Base-by-base conservation (phyloP, 2,113 vertebrate genomes). In the Gasterosteus aculeatus region DNA sequence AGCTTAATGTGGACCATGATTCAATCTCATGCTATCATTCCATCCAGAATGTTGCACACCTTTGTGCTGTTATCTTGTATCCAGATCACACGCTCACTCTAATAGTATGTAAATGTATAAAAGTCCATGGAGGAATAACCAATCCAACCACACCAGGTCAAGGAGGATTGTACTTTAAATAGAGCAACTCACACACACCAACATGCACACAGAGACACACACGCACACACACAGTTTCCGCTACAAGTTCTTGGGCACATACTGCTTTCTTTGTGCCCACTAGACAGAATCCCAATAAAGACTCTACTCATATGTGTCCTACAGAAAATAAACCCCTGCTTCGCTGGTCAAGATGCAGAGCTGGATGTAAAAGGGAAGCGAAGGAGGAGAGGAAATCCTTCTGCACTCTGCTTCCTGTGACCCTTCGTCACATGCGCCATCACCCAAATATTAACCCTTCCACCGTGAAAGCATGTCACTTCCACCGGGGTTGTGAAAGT, bases 321-420 rank as follows among this genome's bases (percentile, higher is more conserved):
- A 69, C 59, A 80, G 69, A 78, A 80, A 77, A 69, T 88, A 62
- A 77, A 14, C 72, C 76, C 65, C 77, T 69, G 65, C 70, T 85
- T 85, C 75, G 49, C 18, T 81, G 74, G 60, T 35, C 0, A 41
- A 69, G 77, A 72, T 70, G 53, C 47, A 39, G 72, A 58, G 66
- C 57, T 80, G 66, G 71, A 72, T 60, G 72, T 84, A 71, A 66
- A 82, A 71, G 47, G n/a, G 19, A 69, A 59, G 63, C 58, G 59
- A 69, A 64, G 65, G 57, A 69, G 65, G 62, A 57, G 53, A 89
- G 92, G 92, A 93, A 89, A 91, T 89, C 89, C 93, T 92, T 87
- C 69, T 53, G 57, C 61, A 44, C 60, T 78, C 66, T 63, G 77
- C 80, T 87, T 93, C 89, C 90, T 85, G 72, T 90, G 89, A 86